A percentile compares a stretch with the other conserved stretches of the same genome.
Evolutionary conservation across 2,888 invertebrate genomes (phyloP).

Genomic region (Gonocerus acuteangulatus): DNA sequence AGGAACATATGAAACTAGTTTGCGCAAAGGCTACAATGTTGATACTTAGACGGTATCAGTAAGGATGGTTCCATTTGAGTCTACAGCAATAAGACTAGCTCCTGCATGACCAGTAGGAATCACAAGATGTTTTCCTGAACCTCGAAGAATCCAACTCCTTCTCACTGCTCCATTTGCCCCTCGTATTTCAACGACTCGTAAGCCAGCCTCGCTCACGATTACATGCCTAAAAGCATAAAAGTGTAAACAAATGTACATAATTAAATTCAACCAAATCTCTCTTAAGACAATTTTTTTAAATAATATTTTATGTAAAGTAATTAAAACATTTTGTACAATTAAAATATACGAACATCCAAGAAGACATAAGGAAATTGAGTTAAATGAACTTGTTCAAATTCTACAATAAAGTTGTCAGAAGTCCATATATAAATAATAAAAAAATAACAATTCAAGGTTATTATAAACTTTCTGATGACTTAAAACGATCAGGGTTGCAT

Average conservation of each 20-base stretch:
- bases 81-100: constrained; percentile 54
- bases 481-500: no score
- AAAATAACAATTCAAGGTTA: no score
- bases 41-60: constrained; percentile 40
- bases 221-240: constrained; percentile 47
- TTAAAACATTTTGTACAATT: background rate
- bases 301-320: no score
- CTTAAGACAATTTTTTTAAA: no score
- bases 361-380: no score
- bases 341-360: background rate
- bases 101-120: constrained; percentile 37
- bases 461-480: no score
- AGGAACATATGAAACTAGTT: no score
- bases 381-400: no score
- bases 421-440: no score
- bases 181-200: constrained; percentile 60
- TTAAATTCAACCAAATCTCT: background rate
- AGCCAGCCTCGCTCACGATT: constrained; percentile 55
- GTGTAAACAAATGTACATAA: background rate
- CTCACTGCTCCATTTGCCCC: constrained; percentile 54
- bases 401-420: no score
- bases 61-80: constrained; percentile 59
- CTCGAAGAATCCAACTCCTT: constrained; percentile 55
- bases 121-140: constrained; percentile 39
- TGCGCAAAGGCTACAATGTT: no score